A percentile compares a stretch with the other conserved stretches of the same genome.
These are phyloP conservation scores for Panagrolaimus sp. DNA, from an alignment of 1,140 invertebrate species.

Conservation along the genomic window DNA sequence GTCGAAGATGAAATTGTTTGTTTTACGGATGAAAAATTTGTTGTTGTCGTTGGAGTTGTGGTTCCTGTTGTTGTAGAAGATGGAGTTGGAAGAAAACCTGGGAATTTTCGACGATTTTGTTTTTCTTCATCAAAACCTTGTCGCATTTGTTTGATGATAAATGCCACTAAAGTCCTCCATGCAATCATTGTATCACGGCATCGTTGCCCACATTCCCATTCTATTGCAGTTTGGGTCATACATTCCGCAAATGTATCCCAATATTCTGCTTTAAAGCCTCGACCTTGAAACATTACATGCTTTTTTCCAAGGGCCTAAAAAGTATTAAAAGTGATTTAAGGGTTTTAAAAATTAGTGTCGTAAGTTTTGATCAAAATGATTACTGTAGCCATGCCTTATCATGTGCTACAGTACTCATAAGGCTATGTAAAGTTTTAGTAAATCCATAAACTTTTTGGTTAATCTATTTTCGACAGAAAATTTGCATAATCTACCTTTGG, in stretches of 20 bases:
- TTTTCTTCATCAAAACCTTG: conserved; percentile 41
- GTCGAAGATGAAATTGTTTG: too few species aligned
- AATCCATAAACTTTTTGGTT: too few species aligned
- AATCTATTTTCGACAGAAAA: too few species aligned
- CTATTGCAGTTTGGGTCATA: conserved; percentile 20
- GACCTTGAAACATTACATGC: conserved; percentile 36
- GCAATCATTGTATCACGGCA: conserved; percentile 40
- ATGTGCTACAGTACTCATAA: too few species aligned
- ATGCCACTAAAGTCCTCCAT: conserved; percentile 37
- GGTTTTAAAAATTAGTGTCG: not conserved
- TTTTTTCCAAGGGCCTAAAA: conserved; percentile 46
- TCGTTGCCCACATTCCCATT: conserved; percentile 25
- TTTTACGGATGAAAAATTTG: too few species aligned
- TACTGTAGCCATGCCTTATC: too few species aligned
- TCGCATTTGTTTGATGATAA: conserved; percentile 45
- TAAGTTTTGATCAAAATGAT: not conserved
- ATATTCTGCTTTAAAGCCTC: conserved; percentile 36
- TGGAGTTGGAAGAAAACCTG: not conserved
- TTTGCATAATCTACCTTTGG: too few species aligned
- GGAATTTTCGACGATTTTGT: conserved; percentile 9
- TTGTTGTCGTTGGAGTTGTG: not conserved
- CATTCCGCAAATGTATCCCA: conserved; percentile 47
- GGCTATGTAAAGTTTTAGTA: too few species aligned
- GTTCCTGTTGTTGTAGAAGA: not conserved
- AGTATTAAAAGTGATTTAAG: too few species aligned